phyloP scores from a whole-genome alignment of 2,113 vertebrate species.

The Chloroceryle aenea region DNA sequence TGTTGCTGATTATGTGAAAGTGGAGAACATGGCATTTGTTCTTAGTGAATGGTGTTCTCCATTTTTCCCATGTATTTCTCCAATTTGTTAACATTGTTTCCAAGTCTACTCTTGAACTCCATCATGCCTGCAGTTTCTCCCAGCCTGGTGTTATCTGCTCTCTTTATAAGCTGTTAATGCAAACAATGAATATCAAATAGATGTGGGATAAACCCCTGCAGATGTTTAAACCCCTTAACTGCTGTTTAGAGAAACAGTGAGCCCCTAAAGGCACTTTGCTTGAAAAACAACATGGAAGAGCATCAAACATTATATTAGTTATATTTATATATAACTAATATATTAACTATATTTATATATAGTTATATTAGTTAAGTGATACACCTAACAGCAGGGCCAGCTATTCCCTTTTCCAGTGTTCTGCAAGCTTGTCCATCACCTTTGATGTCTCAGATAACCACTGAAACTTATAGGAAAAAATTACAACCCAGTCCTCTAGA shows the following conservation, averaged over 20 bases:
- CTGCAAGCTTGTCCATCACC: background rate
- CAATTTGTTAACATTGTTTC: background rate
- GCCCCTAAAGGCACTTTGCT: background rate
- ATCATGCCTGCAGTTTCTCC: background rate
- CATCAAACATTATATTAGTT: background rate
- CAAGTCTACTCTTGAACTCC: background rate
- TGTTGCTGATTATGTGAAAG: background rate
- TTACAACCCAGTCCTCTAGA: background rate
- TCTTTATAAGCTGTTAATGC: background rate
- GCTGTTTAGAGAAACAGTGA: background rate
- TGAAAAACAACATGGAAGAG: background rate
- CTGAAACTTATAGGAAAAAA: background rate
- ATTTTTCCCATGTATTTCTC: background rate
- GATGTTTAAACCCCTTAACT: background rate
- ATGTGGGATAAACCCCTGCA: background rate
- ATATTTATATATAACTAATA: no score
- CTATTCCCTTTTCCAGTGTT: background rate
- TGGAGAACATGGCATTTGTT: background rate
- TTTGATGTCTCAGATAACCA: background rate
- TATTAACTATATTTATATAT: no score
- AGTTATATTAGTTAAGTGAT: background rate
- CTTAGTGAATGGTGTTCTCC: background rate
- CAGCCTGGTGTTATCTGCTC: background rate
- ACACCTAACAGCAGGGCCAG: background rate
- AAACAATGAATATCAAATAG: background rate